Base-by-base conservation (phyloP, 1,140 invertebrate genomes). In the Drosophila fuyamai region DNA sequence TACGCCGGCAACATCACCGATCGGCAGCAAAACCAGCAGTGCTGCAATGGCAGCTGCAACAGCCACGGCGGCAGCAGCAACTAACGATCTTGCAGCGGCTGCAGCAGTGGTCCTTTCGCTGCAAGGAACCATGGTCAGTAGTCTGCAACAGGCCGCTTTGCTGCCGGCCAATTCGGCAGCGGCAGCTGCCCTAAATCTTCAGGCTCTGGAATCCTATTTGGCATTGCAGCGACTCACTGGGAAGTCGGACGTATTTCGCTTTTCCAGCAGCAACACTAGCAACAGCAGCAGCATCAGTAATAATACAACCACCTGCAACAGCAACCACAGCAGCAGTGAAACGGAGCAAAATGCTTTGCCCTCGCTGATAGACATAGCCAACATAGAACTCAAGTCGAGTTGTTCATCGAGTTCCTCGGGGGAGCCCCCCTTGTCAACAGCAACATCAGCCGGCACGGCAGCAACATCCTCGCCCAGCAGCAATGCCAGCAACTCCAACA, bases 181-280 rank as follows among this genome's bases (percentile, higher is more conserved):
- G 2, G 96, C 96, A 1, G 95, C 96, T 5, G 96, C 96, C 0
- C 93, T 97, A 5, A 97, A 97, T 92, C 93, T 97, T 5, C 96
- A 97, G 93, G 96, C 96, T 4, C 91, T 97, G 38, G 96, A 97
- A 93, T 97, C 96, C 29, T 97, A 97, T 93, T 93, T 97, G 85
- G 96, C 96, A 12, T 93, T 97, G 38, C 96, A 97, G 92, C 94
- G 96, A 63, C 93, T 97, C 23, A 94, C 94, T 1, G 93, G 92
- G 14, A 92, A 90, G 74, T 91, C 86, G 32, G 91, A 92, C 81
- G 90, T 92, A 4, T 81, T 92, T 76, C 83, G 91, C 47, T 81
- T 85, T 46, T 56, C 47, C 56, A 74, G 38, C 58, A 73, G 62
- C 62, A 71, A 16, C 40, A 79, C 6, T 50, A 54, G 63, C 79